Evolutionary conservation across 2,113 vertebrate genomes (phyloP), one percentile per base, ranked within the genome.

Genomic region (Cyprinodon tularosa): DNA sequence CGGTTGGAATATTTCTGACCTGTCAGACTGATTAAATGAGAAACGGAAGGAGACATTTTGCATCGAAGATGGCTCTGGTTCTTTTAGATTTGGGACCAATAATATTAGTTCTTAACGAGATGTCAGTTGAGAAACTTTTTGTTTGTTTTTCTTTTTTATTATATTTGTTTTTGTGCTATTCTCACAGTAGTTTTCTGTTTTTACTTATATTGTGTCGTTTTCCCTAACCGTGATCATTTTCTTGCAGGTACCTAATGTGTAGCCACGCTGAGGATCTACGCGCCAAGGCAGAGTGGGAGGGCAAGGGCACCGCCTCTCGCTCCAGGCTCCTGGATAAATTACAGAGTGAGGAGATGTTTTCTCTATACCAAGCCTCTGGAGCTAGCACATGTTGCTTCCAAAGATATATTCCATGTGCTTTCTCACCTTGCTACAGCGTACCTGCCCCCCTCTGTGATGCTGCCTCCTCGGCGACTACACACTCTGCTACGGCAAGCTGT

Each of bases 221-320:
- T 38, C 11, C 36, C 44, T 78, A 37, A 72, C n/a, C 4, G 75
- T 44, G 20, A 29, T 29, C 62, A 20, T 82, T 53, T 59, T 64
- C 68, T 69, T 84, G 76, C 82, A 99, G 98, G 93, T 99, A 99
- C 91, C 93, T 99, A 82, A 99, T 99, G 98, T 99, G 98, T 82
- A 99, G 98, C 90, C 96, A 99, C 84, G 96, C 97, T 65, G 98
- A 99, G 86, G 98, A 99, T 91, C 94, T 99, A 69, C 94, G 96
- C 78, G 97, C 96, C 83, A 99, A 99, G 94, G 97, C 98, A 73
- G 97, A 99, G 80, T 99, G 98, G 98, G 98, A 99, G 92, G 98
- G 98, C 80, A 99, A 99, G 90, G 98, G 98, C 74, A 94, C 96
- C 3, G 95, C 95, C 72, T 99, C 98, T 72, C 96, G 98, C 84